phyloP scores from a whole-genome alignment of 2,797 vertebrate species.

The Fistularia tabacaria region DNA sequence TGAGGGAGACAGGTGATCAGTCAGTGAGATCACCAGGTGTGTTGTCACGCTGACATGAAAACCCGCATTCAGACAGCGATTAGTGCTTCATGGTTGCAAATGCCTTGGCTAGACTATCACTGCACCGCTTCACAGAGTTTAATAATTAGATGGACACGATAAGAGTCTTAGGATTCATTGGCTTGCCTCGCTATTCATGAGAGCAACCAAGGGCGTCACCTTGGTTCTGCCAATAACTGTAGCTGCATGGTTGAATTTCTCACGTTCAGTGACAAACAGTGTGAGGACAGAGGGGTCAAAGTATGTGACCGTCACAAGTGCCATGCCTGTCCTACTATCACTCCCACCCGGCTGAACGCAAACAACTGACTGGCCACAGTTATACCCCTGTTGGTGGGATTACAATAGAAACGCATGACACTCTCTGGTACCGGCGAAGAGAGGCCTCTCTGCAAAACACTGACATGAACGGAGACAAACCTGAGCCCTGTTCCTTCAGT shows the following conservation, averaged over 20 bases:
- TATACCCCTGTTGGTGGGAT: slow-evolving; percentile 27
- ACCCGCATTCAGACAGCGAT: slow-evolving; percentile 20
- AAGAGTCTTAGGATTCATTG: slow-evolving; percentile 23
- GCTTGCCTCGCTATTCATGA: slow-evolving; percentile 37
- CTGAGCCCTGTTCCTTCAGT: slow-evolving; percentile 11
- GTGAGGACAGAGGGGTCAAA: slow-evolving; percentile 34
- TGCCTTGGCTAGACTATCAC: slow-evolving; percentile 29
- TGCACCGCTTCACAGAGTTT: slow-evolving; percentile 11
- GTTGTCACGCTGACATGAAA: slow-evolving; percentile 26
- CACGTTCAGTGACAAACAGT: slow-evolving; percentile 25
- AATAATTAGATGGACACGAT: slow-evolving; percentile 33
- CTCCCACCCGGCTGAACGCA: not conserved
- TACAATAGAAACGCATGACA: slow-evolving; percentile 40
- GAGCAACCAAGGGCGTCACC: slow-evolving; percentile 9
- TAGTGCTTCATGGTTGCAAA: slow-evolving; percentile 21
- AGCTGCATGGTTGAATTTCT: slow-evolving; percentile 14
- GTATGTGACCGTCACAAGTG: slow-evolving; percentile 21
- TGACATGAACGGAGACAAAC: slow-evolving; percentile 36
- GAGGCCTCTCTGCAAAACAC: slow-evolving; percentile 24
- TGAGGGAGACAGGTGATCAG: slow-evolving; percentile 4
- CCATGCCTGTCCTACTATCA: slow-evolving; percentile 16
- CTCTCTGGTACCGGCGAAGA: slow-evolving; percentile 38
- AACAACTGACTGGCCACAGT: slow-evolving; percentile 12
- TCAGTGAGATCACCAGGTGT: slow-evolving; percentile 27
- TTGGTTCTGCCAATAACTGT: slow-evolving; percentile 35